These are phyloP conservation scores for Sebastes glaucus DNA, from an alignment of 2,797 vertebrate genomes.

Conservation along the genomic window DNA sequence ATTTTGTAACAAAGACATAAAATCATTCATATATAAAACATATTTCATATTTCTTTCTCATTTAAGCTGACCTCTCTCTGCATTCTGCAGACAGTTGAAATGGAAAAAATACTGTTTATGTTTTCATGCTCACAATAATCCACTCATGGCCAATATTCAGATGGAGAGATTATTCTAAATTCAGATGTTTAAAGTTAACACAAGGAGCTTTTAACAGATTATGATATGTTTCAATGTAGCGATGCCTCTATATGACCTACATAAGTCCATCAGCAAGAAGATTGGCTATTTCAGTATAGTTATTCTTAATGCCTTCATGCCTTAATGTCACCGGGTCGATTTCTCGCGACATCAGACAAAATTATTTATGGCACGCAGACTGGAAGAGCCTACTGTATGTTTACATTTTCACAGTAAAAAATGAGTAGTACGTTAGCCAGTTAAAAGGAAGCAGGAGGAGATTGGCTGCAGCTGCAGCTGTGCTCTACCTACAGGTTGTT, in stretches of 20 bases:
- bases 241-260: background rate
- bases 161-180: background rate
- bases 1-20: background rate
- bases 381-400: background rate
- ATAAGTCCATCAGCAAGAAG: background rate
- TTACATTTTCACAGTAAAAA: background rate
- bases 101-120: background rate
- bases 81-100: background rate
- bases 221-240: fast-evolving
- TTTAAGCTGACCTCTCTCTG: background rate
- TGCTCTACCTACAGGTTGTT: no score
- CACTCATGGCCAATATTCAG: background rate
- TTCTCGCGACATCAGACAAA: background rate
- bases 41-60: background rate
- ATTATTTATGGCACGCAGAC: background rate
- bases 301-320: no score
- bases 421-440: background rate
- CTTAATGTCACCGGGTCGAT: background rate
- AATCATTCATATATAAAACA: background rate
- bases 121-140: background rate
- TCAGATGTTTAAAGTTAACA: background rate
- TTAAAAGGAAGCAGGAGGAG: background rate
- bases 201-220: background rate
- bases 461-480: background rate
- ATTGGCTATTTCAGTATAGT: no score